Base-by-base conservation (phyloP, 2,113 vertebrate genomes). In the Bolborhynchus lineola region DNA sequence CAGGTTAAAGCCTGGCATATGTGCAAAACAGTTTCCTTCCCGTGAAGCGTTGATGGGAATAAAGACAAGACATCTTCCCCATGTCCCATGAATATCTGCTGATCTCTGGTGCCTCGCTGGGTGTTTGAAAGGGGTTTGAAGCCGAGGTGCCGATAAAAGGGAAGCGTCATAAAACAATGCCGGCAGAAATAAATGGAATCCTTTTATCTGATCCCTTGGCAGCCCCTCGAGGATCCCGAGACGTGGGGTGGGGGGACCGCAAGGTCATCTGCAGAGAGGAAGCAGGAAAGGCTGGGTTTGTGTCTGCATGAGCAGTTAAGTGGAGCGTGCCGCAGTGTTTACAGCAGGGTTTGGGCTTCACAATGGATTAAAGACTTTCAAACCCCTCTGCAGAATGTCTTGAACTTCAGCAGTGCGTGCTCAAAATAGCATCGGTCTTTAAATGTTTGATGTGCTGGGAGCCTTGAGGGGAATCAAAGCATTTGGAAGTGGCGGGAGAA, bases 221-320 rank as follows among this genome's bases (percentile, higher is more conserved):
- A 10, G 42, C 93, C 81, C 47, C 88, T 63, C 1, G 26, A 64
- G 47, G 88, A 86, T 85, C 8, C 1, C 17, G 88, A 86, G 91
- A 65, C 2, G 4, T 42, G 18, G 71, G 63, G 63, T 70, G 49
- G 55, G 46, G 81, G 90, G 47, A 86, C 86, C 4, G 1, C 96
- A 97, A 97, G 96, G 97, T 96, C 96, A 90, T 80, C 84, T 50
- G 76, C 91, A 94, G 52, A 79, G 92, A 90, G 64, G 47, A 31
- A 79, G 77, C 95, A 92, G 91, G 85, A 90, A 87, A 74, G 33
- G 46, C n/a, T 65, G 77, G 25, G 79, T 91, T 81, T 91, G 31
- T 59, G 11, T 91, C 83, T 86, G 85, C 96, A 63, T 84, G 87
- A 95, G 62, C 67, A 81, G 88, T 91, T 91, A 87, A 95, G 59